Evolutionary conservation across 2,888 invertebrate species (phyloP).

Genomic region (Drosophila meridiana): DNA sequence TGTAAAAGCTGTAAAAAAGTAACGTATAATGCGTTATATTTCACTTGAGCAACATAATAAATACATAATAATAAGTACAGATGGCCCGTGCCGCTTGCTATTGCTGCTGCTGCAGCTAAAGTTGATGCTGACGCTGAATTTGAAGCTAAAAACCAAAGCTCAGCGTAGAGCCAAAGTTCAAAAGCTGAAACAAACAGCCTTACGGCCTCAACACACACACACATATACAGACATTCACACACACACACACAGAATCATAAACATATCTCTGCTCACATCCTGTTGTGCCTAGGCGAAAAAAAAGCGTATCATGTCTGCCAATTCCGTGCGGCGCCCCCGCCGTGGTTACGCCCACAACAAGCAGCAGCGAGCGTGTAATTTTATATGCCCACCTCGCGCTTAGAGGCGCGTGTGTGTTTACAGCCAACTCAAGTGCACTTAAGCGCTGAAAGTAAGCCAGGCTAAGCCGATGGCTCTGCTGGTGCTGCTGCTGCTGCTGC

Average conservation of each 20-base stretch:
- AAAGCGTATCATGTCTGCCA: conserved; percentile 66
- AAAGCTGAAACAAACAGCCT: conserved; percentile 52
- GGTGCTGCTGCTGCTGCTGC: conserved; percentile 13
- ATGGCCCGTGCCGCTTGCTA: conserved; percentile 11
- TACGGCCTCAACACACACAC: conserved; percentile 33
- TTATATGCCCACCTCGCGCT: conserved; percentile 52
- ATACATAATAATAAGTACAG: conserved; percentile 30
- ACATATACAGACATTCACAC: not conserved
- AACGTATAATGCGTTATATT: conserved; percentile 69
- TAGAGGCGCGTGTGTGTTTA: conserved; percentile 69
- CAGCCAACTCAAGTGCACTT: conserved; percentile 77
- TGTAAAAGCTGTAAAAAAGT: conserved; percentile 34
- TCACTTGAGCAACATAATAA: conserved; percentile 69
- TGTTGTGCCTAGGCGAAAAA: conserved; percentile 60
- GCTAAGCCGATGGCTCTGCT: conserved; percentile 50
- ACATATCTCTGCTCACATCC: conserved; percentile 49
- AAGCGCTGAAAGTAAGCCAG: conserved; percentile 67
- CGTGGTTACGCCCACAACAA: conserved; percentile 36
- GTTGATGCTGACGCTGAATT: conserved; percentile 15
- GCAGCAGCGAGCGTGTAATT: conserved; percentile 35
- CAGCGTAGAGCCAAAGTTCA: conserved; percentile 27
- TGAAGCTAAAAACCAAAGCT: conserved; percentile 36
- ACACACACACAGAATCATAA: conserved; percentile 16
- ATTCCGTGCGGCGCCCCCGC: conserved; percentile 11
- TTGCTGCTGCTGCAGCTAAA: conserved; percentile 24